Percentiles rank a stretch among this genome's conserved stretches.
These are phyloP conservation scores for Alethe diademata DNA, from an alignment of 2,113 vertebrate species.

Conservation along the genomic window DNA sequence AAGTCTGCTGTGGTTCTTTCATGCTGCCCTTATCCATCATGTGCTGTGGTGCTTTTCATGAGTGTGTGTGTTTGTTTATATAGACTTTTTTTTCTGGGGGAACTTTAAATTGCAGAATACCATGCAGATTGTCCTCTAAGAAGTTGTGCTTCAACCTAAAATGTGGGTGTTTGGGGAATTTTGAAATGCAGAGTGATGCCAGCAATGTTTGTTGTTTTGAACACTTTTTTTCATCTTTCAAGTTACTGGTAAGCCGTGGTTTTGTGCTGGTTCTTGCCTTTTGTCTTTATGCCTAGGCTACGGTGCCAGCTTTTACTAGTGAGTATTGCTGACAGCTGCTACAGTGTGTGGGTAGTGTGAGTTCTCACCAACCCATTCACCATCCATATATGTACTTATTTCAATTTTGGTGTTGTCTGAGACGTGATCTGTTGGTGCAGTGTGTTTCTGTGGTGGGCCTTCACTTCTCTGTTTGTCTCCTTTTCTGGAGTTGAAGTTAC, in stretches of 20 bases:
- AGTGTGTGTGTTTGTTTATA: background rate
- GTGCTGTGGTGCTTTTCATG: background rate
- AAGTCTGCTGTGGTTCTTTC: background rate
- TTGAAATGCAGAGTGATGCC: background rate
- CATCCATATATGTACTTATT: background rate
- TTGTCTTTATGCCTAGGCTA: background rate
- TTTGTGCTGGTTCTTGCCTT: background rate
- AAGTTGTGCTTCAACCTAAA: background rate
- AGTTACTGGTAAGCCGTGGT: background rate
- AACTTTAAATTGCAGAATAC: background rate
- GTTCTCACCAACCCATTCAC: background rate
- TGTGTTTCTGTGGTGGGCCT: background rate
- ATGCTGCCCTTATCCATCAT: fast-evolving
- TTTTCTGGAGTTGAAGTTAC: background rate
- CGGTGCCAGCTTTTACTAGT: background rate
- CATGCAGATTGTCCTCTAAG: background rate
- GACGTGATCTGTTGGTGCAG: background rate
- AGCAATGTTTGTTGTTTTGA: background rate
- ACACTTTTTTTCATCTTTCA: background rate
- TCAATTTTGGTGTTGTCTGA: background rate
- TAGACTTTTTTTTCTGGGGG: background rate
- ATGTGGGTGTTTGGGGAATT: background rate
- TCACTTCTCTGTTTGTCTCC: background rate
- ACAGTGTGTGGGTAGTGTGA: background rate
- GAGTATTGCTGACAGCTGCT: background rate